These are phyloP conservation scores for Muscicapa striata DNA, from an alignment of 2,797 vertebrate genomes.

Conservation along the genomic window DNA sequence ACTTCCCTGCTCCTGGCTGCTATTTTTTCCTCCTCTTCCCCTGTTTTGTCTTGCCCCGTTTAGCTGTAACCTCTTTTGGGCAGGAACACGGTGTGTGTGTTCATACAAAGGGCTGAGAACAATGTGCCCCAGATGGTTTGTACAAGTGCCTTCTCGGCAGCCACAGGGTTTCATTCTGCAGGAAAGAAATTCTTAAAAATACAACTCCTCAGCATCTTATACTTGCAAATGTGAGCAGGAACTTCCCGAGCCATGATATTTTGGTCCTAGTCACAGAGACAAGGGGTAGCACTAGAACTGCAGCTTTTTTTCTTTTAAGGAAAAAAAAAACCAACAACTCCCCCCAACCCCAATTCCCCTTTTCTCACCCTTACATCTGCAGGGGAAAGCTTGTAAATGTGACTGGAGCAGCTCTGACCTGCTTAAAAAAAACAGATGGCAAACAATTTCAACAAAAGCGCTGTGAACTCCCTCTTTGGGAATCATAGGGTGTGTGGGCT, in stretches of 20 bases:
- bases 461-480: neutral
- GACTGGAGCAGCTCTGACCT: neutral
- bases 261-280: neutral
- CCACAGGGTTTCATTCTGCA: neutral
- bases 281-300: neutral
- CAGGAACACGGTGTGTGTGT: neutral
- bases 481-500: neutral
- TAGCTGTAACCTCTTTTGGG: neutral
- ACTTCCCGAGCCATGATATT: neutral
- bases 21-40: neutral
- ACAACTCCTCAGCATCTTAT: neutral
- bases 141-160: neutral
- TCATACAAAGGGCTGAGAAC: conserved; percentile 20
- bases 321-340: neutral
- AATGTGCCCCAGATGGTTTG: conserved; percentile 41
- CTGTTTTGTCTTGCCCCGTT: neutral
- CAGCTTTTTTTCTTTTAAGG: neutral
- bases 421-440: neutral
- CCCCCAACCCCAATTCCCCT: neutral
- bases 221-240: neutral
- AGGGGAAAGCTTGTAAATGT: neutral
- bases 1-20: neutral
- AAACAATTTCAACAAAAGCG: neutral
- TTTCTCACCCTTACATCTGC: neutral
- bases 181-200: neutral